These are phyloP conservation scores for Pocillopora damicornis DNA, from an alignment of 64 coral and sea anemone genomes.

Conservation along the genomic window DNA sequence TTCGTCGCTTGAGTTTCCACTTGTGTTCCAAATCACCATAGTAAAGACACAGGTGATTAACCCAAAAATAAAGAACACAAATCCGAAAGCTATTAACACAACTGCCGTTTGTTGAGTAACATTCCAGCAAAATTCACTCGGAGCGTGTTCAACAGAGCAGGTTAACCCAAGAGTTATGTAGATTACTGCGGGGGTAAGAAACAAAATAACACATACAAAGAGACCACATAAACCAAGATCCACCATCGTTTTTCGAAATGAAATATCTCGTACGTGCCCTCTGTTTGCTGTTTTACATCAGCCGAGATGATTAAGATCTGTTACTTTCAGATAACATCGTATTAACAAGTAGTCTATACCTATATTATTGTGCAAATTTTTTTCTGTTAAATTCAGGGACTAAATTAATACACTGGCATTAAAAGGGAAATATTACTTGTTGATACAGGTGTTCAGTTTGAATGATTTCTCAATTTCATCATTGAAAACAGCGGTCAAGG, in stretches of 20 bases:
- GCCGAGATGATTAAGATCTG: neutral
- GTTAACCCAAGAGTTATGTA: neutral
- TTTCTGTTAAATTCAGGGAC: neutral
- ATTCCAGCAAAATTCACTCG: neutral
- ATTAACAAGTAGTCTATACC: slow-evolving; percentile 1
- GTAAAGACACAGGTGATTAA: slow-evolving; percentile 3
- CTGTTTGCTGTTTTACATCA: neutral
- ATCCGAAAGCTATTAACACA: slow-evolving; percentile 1
- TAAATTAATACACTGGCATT: slow-evolving; percentile 6
- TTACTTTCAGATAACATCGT: neutral
- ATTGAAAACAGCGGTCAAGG: too few relatives aligned
- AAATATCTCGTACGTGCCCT: slow-evolving; percentile 14
- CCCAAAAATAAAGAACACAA: slow-evolving; percentile 10
- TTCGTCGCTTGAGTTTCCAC: neutral
- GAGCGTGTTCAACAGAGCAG: neutral
- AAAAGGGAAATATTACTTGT: neutral
- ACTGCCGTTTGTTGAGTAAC: neutral
- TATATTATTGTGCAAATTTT: slow-evolving; percentile 30
- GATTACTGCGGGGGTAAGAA: neutral
- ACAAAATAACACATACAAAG: neutral
- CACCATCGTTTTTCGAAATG: slow-evolving; percentile 12
- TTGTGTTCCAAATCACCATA: neutral
- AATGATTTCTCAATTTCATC: neutral
- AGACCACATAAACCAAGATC: slow-evolving; percentile 14
- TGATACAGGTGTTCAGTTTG: neutral